Evolutionary conservation across 2,888 invertebrate species (phyloP), one percentile per base, ranked within the genome.

Genomic region (Zonitis immaculata): DNA sequence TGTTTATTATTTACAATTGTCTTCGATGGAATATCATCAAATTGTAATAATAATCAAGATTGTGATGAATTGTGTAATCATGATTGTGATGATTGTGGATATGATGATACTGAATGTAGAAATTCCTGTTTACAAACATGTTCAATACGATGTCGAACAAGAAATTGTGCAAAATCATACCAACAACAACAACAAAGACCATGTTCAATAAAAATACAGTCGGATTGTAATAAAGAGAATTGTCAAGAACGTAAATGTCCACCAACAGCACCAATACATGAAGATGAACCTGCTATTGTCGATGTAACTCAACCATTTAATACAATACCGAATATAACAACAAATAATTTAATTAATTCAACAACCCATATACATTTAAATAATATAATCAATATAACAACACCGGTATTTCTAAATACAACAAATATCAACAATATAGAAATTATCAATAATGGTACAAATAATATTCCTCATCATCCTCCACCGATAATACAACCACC

Each of bases 341-440:
- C 52, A 12, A 44, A 32, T 20, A 54, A 54, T 30, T 27, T 51
- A 9, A 51, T 54, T 7, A 57, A 57, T 46, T 28, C 51, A 14
- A 57, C 57, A 20, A 54, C 57, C 3, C 48, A 54, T n/a, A 32
- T 57, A 12, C 44, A 57, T 27, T 47, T 57, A 5, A 25, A 51
- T 35, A 57, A 50, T 18, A 35, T 44, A 44, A 57, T 54, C 16
- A 57, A 53, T 28, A 54, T 57, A 18, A 51, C 44, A 14, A 35
- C 50, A 26, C 57, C 57, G 12, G 39, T 57, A 11, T 51, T 26
- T 27, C 47, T 57, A 8, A 57, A 57, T 30, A 57, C 53, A 1
- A 57, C 57, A 7, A 54, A 57, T 25, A 54, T 57, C 7, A 54
- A 57, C 27, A 48, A 57, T 30, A 56, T 56, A 14, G 22, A 6